Evolutionary conservation across 2,113 vertebrate genomes (phyloP).

Genomic region (Megaceryle torquata): DNA sequence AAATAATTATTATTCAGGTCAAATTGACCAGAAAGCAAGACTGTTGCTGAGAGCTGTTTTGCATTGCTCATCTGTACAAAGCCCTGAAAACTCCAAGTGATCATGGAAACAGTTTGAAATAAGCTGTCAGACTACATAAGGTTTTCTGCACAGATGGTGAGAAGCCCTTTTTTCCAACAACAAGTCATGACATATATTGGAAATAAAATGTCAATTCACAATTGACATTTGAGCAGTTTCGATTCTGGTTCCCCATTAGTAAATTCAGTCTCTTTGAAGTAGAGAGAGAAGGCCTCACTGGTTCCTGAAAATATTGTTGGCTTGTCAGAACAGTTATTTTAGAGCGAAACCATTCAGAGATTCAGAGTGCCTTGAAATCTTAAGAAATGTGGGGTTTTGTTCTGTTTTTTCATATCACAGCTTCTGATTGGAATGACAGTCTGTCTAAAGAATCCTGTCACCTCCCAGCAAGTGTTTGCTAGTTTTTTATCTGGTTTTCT

Average conservation of each 20-base stretch:
- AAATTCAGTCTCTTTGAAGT: not conserved
- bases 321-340: not conserved
- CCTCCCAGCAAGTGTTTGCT: not conserved
- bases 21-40: not conserved
- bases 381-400: rapidly evolving
- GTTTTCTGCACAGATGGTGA: not conserved
- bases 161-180: not conserved
- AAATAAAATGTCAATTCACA: not conserved
- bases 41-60: not conserved
- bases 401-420: not conserved
- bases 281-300: not conserved
- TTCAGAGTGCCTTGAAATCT: not conserved
- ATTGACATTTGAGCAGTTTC: not conserved
- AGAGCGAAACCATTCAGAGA: not conserved
- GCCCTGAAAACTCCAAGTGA: not conserved
- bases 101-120: not conserved
- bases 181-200: not conserved
- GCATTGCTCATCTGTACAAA: not conserved
- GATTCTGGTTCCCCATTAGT: not conserved
- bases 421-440: not conserved
- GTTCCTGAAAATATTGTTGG: conserved; percentile 8
- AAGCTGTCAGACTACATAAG: not conserved
- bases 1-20: not conserved
- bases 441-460: not conserved
- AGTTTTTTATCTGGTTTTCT: not conserved